Percentiles rank a stretch among this genome's conserved stretches.
These are phyloP conservation scores for Panurus biarmicus DNA, from an alignment of 2,113 vertebrate species.

Conservation along the genomic window DNA sequence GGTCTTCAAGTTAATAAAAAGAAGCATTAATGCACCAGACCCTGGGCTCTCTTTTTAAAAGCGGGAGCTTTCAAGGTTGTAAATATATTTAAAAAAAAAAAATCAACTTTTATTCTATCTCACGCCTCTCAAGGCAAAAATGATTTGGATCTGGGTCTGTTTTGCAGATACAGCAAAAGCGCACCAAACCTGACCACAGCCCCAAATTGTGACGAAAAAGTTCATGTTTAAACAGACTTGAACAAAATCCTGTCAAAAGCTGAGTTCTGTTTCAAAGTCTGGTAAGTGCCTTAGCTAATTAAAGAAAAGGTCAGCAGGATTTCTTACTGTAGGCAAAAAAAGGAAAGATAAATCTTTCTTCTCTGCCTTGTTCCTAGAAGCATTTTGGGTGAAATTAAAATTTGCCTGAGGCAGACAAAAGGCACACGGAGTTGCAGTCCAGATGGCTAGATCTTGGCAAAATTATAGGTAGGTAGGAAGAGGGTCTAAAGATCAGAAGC, in stretches of 20 bases:
- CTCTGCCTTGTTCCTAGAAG: constrained; percentile 1
- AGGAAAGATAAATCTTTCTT: not conserved
- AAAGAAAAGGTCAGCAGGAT: constrained; percentile 42
- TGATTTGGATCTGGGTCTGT: not conserved
- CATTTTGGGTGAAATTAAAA: constrained; percentile 3
- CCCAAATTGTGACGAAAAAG: not conserved
- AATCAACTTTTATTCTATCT: not conserved
- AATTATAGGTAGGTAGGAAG: not conserved
- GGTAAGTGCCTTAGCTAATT: constrained; percentile 12
- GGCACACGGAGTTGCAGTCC: not conserved
- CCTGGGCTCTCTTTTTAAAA: not conserved
- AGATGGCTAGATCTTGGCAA: constrained; percentile 5
- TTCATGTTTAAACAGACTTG: not conserved
- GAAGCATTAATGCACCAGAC: not conserved
- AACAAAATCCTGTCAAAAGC: not conserved
- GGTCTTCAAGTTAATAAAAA: not conserved
- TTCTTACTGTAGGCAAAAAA: not conserved
- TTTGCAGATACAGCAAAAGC: not conserved
- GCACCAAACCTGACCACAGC: rapidly evolving
- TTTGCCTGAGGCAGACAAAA: constrained; percentile 12
- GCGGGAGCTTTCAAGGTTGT: not conserved
- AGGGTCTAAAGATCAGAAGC: not conserved
- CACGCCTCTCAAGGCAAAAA: not conserved
- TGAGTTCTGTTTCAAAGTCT: not conserved
- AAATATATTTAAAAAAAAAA: not conserved